A percentile compares a stretch with the other conserved stretches of the same genome.
phyloP scores from a whole-genome alignment of 2,888 invertebrate genomes.

The Rhamphomyia laevipes region DNA sequence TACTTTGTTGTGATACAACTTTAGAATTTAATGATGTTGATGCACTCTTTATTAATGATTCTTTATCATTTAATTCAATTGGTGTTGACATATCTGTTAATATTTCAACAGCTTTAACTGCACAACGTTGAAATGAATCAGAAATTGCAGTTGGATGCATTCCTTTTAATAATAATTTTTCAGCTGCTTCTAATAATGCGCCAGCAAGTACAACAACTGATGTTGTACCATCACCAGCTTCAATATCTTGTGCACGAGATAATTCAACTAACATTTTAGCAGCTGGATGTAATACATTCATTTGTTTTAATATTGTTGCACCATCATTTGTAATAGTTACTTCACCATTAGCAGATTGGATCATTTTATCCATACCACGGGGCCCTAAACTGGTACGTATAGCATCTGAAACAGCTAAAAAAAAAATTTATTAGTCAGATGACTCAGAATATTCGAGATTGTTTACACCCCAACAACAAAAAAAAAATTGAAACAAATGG shows the following conservation, averaged over 20 bases:
- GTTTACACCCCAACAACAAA: conserved; percentile 4
- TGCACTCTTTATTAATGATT: conserved; percentile 85
- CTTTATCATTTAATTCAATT: conserved; percentile 74
- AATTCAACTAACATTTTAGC: conserved; percentile 99
- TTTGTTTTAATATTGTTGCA: conserved; percentile 97
- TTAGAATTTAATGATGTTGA: conserved; percentile 97
- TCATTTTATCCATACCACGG: conserved; percentile 99
- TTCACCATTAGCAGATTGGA: conserved; percentile 92
- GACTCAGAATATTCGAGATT: conserved; percentile 5
- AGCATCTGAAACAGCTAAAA: conserved; percentile 91
- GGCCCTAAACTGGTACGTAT: conserved; percentile 98
- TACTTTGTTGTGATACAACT: conserved; percentile 97
- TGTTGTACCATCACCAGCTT: conserved; percentile 99
- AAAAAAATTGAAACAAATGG: background rate
- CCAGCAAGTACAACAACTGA: conserved; percentile 97
- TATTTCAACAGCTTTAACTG: conserved; percentile 43
- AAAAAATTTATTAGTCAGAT: background rate
- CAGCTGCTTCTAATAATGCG: conserved; percentile 85
- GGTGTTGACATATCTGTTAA: conserved; percentile 75
- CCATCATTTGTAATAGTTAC: conserved; percentile 99
- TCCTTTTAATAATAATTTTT: conserved; percentile 82
- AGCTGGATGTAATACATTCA: conserved; percentile 96
- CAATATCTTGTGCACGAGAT: conserved; percentile 96
- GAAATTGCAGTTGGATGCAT: conserved; percentile 97
- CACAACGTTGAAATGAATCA: conserved; percentile 79